Base-by-base conservation (phyloP, 2,888 invertebrate species). In the Eupithecia vulgata region DNA sequence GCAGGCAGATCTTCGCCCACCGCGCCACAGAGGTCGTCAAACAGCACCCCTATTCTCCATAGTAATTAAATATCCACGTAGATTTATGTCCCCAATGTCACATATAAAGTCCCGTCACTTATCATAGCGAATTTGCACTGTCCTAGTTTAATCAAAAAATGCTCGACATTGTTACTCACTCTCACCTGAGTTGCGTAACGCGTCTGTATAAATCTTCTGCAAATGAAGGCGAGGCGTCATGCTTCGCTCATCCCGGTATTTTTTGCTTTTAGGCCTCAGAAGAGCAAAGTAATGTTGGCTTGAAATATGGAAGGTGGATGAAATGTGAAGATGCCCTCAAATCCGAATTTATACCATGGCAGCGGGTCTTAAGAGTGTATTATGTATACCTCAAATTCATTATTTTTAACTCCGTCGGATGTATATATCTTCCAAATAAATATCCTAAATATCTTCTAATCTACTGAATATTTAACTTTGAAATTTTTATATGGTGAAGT, bases 131-230 rank as follows among this genome's bases (percentile, higher is more conserved):
- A n/a, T 40, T 65, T 35, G n/a, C 65, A 25, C n/a, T 69, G 69
- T 57, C 66, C 66, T 69, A 67, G 73, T 61, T 68, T 73, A 67
- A 70, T 73, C 34, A 70, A 70, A 70, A 70, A 73, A 62, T 62
- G 67, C 61, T 48, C 40, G 21, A 70, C 66, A 68, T 66, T 66
- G 61, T 61, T 68, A 68, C 65, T 40, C 69, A 67, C 74, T 74
- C 69, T 72, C 67, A 67, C 71, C 69, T 72, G n/a, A 13, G 35
- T 72, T 75, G 42, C 70, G 70, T 70, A 72, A 75, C n/a, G 37
- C 30, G 57, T 69, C 48, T 57, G 69, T 34, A 72, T 72, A 71
- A 71, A 72, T 75, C 68, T 68, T 69, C 67, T 72, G 69, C 57
- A 34, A 67, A 75, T 69, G 69, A 67, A 74, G 72, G 67, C 57